phyloP scores from a whole-genome alignment of 2,888 invertebrate genomes.

The Idaea biselata region DNA sequence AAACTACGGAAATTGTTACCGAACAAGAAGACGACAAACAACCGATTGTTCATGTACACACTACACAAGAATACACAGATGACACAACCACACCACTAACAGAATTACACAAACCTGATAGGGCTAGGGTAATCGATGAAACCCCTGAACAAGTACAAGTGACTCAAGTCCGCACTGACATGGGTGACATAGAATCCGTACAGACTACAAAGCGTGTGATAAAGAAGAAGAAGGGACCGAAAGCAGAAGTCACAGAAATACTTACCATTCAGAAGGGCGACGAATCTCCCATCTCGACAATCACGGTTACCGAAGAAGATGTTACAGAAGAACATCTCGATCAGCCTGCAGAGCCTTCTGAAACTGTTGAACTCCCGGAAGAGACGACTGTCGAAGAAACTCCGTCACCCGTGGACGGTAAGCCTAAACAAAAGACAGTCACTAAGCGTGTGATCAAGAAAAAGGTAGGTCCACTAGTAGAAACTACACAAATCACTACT shows the following conservation, averaged over 20 bases:
- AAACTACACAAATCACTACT: conserved; percentile 41
- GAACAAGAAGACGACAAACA: conserved; percentile 46
- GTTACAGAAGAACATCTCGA: conserved; percentile 8
- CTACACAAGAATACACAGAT: conserved; percentile 40
- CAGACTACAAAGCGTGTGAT: not conserved
- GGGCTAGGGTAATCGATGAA: conserved; percentile 25
- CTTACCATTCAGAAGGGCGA: conserved; percentile 16
- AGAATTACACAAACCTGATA: conserved; percentile 28
- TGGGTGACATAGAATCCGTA: not conserved
- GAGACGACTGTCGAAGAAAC: conserved; percentile 33
- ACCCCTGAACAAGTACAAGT: not conserved
- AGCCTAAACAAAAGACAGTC: conserved; percentile 44
- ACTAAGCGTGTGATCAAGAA: conserved; percentile 42
- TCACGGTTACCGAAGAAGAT: conserved; percentile 5
- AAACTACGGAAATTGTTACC: conserved; percentile 46
- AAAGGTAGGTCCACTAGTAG: conserved; percentile 39
- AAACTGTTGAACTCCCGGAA: conserved; percentile 41
- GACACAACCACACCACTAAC: conserved; percentile 23
- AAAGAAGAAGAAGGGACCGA: conserved; percentile 36
- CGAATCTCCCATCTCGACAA: conserved; percentile 38
- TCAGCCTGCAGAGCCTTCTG: conserved; percentile 32
- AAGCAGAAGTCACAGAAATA: conserved; percentile 31
- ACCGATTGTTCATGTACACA: conserved; percentile 29
- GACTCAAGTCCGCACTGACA: conserved; percentile 2
- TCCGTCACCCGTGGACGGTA: conserved; percentile 35